Base-by-base conservation (phyloP, 1,140 invertebrate genomes). In the Diprion similis region DNA sequence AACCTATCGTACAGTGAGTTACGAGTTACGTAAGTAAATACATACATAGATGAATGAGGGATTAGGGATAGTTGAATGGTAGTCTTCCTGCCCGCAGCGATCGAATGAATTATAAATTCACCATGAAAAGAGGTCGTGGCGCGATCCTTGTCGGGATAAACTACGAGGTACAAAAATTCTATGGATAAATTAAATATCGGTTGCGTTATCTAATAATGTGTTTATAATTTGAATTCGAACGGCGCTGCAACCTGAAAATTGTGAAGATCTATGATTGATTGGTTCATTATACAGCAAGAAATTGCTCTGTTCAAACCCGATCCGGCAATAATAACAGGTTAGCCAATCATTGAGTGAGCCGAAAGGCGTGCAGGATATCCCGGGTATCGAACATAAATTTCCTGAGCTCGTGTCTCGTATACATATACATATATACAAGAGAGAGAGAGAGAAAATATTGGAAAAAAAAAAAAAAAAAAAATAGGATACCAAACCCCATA, bases 371-470 rank as follows among this genome's bases (percentile, higher is more conserved):
- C 8, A 15, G 4, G 59, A 37, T 37, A 37, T 37, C 24, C 24
- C 24, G 24, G 24, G 24, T 37, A 37, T 37, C 24, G 1, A 37
- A 37, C 24, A 37, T 37, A 37, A 37, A 37, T 37, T 37, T 64
- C 59, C 59, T 15, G 6, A 15, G 59, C 13, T 64, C 59, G 17
- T 64, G 8, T 64, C 1, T 18, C 10, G n/a, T 59, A 59, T 59
- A 59, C 51, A 67, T 18, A 67, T 18, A 67, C 66, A 67, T 67
- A 67, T 18, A 67, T 67, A 51, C 48, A 51, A 15, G 51, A 9
- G 6, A 59, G 11, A 59, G 51, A 17, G 11, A 59, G 24, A 37
- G 24, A 37, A 6, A 37, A n/a, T n/a, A n/a, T n/a, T n/a, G n/a
- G 24, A 37, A 3, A 37, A 6, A 37, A 6, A 37, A 6, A 37